Evolutionary conservation across 2,113 vertebrate species (phyloP).

Genomic region (Ranitomeya imitator): DNA sequence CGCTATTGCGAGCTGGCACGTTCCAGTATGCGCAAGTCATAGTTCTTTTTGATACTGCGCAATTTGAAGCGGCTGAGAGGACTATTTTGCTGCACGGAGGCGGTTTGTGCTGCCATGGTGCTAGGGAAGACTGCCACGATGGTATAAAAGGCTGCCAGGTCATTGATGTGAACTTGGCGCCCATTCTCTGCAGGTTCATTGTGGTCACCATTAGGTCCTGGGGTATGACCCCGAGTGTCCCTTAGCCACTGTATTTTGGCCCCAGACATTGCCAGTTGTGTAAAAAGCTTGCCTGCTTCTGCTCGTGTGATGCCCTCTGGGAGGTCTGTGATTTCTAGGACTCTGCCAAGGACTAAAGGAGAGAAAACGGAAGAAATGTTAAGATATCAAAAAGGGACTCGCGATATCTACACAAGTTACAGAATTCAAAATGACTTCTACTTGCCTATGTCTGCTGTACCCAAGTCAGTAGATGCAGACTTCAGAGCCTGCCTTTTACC

Average conservation of each 20-base stretch:
- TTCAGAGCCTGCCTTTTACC: constrained; percentile 93
- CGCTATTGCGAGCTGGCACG: constrained; percentile 91
- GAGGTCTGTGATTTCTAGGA: constrained; percentile 95
- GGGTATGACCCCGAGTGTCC: constrained; percentile 81
- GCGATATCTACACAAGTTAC: background rate
- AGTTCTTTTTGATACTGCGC: constrained; percentile 97
- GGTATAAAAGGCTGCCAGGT: constrained; percentile 96
- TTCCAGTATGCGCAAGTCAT: constrained; percentile 94
- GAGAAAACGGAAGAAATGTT: constrained; percentile 23
- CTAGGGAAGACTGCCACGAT: constrained; percentile 98
- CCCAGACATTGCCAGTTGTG: constrained; percentile 92
- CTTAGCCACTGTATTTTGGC: constrained; percentile 99
- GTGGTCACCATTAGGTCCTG: constrained; percentile 69
- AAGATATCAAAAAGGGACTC: too few relatives aligned
- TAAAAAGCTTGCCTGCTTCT: constrained; percentile 95
- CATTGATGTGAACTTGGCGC: constrained; percentile 69
- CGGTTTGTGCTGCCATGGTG: constrained; percentile 93
- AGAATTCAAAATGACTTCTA: constrained; percentile 39
- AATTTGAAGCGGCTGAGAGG: constrained; percentile 94
- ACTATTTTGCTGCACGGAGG: constrained; percentile 98
- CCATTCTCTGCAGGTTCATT: constrained; percentile 76
- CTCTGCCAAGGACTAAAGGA: constrained; percentile 85
- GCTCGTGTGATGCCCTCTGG: constrained; percentile 95
- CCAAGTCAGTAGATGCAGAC: constrained; percentile 94
- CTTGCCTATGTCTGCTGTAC: constrained; percentile 92